A percentile compares a stretch with the other conserved stretches of the same genome.
Conservation (phyloP, 2,113 vertebrate genomes). For the Trinectes maculatus region DNA sequence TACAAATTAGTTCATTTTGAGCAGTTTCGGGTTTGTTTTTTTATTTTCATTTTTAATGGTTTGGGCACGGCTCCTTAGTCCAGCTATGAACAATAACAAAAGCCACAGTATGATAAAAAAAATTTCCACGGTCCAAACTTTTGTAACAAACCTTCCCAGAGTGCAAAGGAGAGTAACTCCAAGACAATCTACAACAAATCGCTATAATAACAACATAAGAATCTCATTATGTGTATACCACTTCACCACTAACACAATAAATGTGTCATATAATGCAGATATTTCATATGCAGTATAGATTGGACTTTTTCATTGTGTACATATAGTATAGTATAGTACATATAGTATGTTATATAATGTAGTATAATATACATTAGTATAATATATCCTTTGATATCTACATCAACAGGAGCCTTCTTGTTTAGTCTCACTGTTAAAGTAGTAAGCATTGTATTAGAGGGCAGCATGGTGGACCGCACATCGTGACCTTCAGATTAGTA, state of each 20-base stretch:
- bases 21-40: background rate
- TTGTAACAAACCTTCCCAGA: background rate
- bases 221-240: too few species aligned
- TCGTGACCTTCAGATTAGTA: constrained; percentile 55
- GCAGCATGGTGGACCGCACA: constrained; percentile 2
- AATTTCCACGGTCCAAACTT: background rate
- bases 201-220: background rate
- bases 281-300: too few species aligned
- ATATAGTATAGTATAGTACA: too few species aligned
- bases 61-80: background rate
- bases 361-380: too few species aligned
- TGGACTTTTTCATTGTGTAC: too few species aligned
- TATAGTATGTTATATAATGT: too few species aligned
- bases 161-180: background rate
- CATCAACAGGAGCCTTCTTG: background rate
- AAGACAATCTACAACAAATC: background rate
- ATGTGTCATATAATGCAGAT: too few species aligned
- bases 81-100: background rate
- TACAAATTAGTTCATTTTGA: background rate
- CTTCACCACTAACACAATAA: too few species aligned
- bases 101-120: too few species aligned
- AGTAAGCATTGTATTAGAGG: constrained; percentile 11
- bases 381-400: too few species aligned
- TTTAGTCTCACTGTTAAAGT: background rate
- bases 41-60: background rate